phyloP scores from a whole-genome alignment of 2,797 vertebrate species.

The Platalea minor region DNA sequence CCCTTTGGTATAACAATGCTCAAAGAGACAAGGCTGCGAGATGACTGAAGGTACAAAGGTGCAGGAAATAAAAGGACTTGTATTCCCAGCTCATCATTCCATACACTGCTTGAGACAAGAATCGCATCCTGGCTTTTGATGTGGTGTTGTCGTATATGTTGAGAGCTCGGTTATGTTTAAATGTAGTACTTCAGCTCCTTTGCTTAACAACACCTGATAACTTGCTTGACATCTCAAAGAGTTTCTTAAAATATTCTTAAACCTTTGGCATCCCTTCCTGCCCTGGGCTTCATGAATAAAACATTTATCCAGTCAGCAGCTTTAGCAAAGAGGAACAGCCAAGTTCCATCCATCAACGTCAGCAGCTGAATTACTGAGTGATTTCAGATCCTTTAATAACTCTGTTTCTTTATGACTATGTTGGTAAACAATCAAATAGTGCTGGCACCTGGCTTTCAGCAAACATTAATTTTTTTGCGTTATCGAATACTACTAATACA shows the following conservation, averaged over 20 bases:
- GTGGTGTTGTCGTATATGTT: slow-evolving; percentile 14
- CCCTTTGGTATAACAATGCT: slow-evolving; percentile 6
- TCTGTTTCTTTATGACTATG: slow-evolving; percentile 68
- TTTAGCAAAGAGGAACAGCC: slow-evolving; percentile 79
- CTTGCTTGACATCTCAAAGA: slow-evolving; percentile 83
- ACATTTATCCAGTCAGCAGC: slow-evolving; percentile 90
- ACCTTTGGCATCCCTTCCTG: slow-evolving; percentile 85
- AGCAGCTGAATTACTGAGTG: slow-evolving; percentile 77
- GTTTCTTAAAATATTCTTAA: slow-evolving; percentile 89
- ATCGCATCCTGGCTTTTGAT: not conserved
- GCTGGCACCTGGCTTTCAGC: slow-evolving; percentile 58
- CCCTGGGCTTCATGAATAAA: slow-evolving; percentile 87
- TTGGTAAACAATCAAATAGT: slow-evolving; percentile 76
- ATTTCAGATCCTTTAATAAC: slow-evolving; percentile 79
- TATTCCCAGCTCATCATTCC: slow-evolving; percentile 16
- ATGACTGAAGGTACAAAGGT: slow-evolving; percentile 18
- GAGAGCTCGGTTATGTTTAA: slow-evolving; percentile 39
- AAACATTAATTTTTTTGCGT: slow-evolving; percentile 62
- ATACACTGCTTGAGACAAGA: not conserved
- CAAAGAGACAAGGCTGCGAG: slow-evolving; percentile 6
- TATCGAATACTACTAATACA: slow-evolving; percentile 44
- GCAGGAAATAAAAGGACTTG: not conserved
- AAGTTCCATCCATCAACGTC: slow-evolving; percentile 88
- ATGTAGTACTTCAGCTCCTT: slow-evolving; percentile 70
- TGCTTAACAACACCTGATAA: slow-evolving; percentile 84